A percentile compares a stretch with the other conserved stretches of the same genome.
Evolutionary conservation across 2,113 vertebrate genomes (phyloP).

Genomic region (zebrafish (Danio rerio)): DNA sequence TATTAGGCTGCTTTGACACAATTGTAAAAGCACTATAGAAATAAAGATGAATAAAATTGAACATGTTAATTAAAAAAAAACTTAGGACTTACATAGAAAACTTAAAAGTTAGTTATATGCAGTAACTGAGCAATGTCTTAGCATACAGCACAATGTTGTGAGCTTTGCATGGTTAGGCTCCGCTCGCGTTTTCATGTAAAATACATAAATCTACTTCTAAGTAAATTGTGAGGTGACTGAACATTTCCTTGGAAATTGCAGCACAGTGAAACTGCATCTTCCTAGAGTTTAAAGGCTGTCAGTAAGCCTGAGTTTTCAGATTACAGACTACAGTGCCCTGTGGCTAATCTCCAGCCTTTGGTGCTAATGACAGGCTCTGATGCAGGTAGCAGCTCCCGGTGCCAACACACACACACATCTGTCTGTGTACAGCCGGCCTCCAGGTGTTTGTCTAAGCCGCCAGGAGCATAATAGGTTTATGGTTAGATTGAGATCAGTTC

Average conservation of each 20-base stretch:
- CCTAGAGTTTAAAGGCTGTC: constrained; percentile 32
- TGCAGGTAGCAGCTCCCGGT: constrained; percentile 52
- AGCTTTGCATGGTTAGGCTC: background rate
- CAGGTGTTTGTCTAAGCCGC: constrained; percentile 46
- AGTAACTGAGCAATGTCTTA: background rate
- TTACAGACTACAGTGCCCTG: constrained; percentile 49
- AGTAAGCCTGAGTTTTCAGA: constrained; percentile 44
- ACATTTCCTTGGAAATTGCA: constrained; percentile 1
- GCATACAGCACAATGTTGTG: background rate
- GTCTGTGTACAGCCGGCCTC: constrained; percentile 30
- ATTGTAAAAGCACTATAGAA: no score
- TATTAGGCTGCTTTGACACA: no score
- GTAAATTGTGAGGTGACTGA: constrained; percentile 2
- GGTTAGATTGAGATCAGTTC: background rate
- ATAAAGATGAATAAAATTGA: no score
- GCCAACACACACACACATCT: constrained; percentile 48
- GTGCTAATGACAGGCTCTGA: constrained; percentile 59
- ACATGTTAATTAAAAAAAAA: no score
- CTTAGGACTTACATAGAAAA: no score
- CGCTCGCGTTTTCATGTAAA: constrained; percentile 9
- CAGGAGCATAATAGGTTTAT: background rate
- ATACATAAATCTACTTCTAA: constrained; percentile 1
- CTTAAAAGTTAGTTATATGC: no score
- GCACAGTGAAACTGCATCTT: constrained; percentile 30
- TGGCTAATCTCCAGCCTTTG: constrained; percentile 47